These are phyloP conservation scores for Tetranychus cinnabarinus DNA, from an alignment of 1,140 invertebrate species.

Conservation along the genomic window DNA sequence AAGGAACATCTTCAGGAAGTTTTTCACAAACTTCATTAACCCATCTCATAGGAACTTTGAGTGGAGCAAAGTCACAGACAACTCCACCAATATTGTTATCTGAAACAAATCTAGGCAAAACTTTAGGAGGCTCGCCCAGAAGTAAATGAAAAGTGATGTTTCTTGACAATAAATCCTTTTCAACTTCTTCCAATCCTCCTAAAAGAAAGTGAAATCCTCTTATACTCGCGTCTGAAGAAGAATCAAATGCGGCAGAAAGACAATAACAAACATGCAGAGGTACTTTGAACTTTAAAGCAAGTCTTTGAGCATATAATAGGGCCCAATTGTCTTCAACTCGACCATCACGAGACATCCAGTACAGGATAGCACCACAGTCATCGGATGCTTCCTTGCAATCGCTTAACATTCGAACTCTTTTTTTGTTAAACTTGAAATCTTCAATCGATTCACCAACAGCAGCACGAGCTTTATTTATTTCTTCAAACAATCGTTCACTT, in stretches of 20 bases:
- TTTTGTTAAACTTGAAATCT: conserved; percentile 53
- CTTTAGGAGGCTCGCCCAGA: conserved; percentile 40
- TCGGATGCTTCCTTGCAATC: conserved; percentile 36
- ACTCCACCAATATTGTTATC: conserved; percentile 48
- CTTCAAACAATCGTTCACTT: conserved; percentile 4
- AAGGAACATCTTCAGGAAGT: conserved; percentile 41
- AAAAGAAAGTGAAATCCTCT: conserved; percentile 55
- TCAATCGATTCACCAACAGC: conserved; percentile 20
- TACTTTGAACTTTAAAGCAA: conserved; percentile 52
- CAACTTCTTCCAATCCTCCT: conserved; percentile 45
- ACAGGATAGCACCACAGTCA: conserved; percentile 38
- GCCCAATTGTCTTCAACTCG: conserved; percentile 78
- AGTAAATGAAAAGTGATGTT: conserved; percentile 57
- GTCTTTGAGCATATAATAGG: conserved; percentile 54
- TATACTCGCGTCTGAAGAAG: conserved; percentile 41
- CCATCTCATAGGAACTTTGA: conserved; percentile 43
- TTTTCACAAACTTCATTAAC: conserved; percentile 39
- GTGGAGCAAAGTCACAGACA: conserved; percentile 57
- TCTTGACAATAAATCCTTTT: conserved; percentile 38
- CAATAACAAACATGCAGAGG: conserved; percentile 66
- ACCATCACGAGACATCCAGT: conserved; percentile 72
- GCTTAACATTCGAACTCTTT: conserved; percentile 42
- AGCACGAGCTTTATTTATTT: not conserved
- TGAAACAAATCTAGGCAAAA: conserved; percentile 41
- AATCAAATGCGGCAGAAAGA: conserved; percentile 32